Percentiles rank a stretch among this genome's conserved stretches.
Evolutionary conservation across 2,888 invertebrate species (phyloP).

Genomic region (Temnothorax ravouxi): DNA sequence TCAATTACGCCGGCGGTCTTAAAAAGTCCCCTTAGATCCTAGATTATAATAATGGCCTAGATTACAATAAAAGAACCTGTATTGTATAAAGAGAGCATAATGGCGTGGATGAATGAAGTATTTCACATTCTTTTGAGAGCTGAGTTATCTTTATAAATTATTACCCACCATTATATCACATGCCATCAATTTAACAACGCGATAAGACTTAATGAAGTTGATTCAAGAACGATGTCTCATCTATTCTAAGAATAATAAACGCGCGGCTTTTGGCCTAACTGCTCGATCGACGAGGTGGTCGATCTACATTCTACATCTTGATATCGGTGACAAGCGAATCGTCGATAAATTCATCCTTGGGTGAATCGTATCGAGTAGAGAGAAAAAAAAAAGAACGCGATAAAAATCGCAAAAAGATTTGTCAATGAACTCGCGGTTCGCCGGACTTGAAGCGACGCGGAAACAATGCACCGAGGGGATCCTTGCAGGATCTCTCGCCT

Average conservation of each 20-base stretch:
- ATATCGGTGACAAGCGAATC: not conserved
- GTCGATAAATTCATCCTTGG: not conserved
- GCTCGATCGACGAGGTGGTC: not conserved
- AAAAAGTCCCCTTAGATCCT: slow-evolving; percentile 43
- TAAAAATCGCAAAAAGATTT: slow-evolving; percentile 48
- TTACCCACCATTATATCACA: slow-evolving; percentile 37
- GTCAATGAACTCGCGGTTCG: slow-evolving; percentile 56
- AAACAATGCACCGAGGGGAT: slow-evolving; percentile 57
- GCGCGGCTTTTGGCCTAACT: slow-evolving; percentile 20
- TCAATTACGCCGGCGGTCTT: slow-evolving; percentile 28
- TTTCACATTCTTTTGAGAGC: slow-evolving; percentile 50
- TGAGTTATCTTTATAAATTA: slow-evolving; percentile 42
- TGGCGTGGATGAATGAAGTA: slow-evolving; percentile 39
- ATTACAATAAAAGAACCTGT: slow-evolving; percentile 39
- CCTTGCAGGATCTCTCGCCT: slow-evolving; percentile 62
- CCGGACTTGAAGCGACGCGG: slow-evolving; percentile 64
- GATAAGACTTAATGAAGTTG: slow-evolving; percentile 46
- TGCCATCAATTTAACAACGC: slow-evolving; percentile 47
- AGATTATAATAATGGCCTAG: slow-evolving; percentile 44
- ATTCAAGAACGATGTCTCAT: slow-evolving; percentile 30
- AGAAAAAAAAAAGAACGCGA: not conserved
- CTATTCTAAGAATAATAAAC: slow-evolving; percentile 43
- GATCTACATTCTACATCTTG: not conserved
- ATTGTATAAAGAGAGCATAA: slow-evolving; percentile 39
- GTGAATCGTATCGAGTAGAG: not conserved